Evolutionary conservation across 92 coral and sea anemone genomes (phyloP).

Genomic region (Heliopora coerulea): DNA sequence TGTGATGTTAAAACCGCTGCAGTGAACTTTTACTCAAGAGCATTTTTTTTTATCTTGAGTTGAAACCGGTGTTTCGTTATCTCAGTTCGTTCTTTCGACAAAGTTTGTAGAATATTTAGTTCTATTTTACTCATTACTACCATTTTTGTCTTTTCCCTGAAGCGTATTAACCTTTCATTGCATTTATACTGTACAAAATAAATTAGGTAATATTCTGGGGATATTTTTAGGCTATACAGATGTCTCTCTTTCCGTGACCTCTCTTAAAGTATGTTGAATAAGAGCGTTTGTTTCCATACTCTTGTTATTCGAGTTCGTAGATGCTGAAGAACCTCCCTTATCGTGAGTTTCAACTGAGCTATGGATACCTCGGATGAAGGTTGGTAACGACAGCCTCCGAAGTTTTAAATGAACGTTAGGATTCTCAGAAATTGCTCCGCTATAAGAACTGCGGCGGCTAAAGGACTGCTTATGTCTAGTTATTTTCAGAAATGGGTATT

Average conservation of each 20-base stretch:
- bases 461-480: constrained; percentile 18
- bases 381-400: constrained; percentile 21
- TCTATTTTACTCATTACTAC: no score
- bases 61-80: no score
- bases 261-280: not conserved
- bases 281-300: constrained; percentile 22
- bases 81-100: no score
- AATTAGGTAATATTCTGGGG: no score
- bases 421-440: constrained; percentile 41
- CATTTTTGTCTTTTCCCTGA: no score
- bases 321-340: constrained; percentile 16
- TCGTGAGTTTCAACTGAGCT: constrained; percentile 24
- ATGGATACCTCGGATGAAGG: constrained; percentile 12
- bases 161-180: no score
- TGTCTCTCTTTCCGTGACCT: constrained; percentile 14
- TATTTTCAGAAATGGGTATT: constrained; percentile 32
- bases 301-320: constrained; percentile 23
- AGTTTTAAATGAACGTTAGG: constrained; percentile 20
- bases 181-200: no score
- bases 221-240: not conserved
- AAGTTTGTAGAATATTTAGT: no score
- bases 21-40: no score
- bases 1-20: no score
- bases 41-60: no score
- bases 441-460: constrained; percentile 42